Conservation (phyloP, 1,140 invertebrate genomes). For the Drosophila mauritiana region DNA sequence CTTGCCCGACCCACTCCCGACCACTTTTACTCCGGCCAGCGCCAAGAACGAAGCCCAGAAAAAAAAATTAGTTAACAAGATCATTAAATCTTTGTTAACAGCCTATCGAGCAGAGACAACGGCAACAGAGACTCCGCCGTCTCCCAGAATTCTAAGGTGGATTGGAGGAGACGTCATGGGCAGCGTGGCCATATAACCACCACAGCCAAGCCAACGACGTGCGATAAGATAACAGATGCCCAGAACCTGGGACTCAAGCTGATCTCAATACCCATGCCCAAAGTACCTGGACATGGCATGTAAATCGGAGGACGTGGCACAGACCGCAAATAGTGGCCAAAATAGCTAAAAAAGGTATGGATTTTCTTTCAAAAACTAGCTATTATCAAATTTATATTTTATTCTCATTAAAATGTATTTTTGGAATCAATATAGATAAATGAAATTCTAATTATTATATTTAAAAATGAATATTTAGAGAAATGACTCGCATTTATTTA, state of each 20-base stretch:
- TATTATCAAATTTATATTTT: background rate
- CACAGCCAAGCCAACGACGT: constrained; percentile 20
- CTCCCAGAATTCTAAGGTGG: constrained; percentile 5
- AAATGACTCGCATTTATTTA: no score
- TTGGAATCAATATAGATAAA: no score
- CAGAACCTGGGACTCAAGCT: constrained; percentile 9
- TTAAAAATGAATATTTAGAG: no score
- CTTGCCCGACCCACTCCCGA: background rate
- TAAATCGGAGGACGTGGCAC: constrained; percentile 54
- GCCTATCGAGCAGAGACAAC: constrained; percentile 41
- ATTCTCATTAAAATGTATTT: no score
- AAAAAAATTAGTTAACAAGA: constrained; percentile 77
- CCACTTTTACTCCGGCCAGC: constrained; percentile 5
- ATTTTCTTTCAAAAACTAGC: background rate
- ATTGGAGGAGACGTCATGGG: constrained; percentile 51
- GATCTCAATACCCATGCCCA: constrained; percentile 5
- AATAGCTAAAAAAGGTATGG: background rate
- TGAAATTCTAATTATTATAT: no score
- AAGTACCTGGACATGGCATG: constrained; percentile 31
- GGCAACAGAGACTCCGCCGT: constrained; percentile 10
- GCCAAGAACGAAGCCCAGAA: constrained; percentile 19
- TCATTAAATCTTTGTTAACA: constrained; percentile 80
- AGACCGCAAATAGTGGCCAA: constrained; percentile 2
- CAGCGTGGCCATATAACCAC: constrained; percentile 17
- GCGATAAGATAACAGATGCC: constrained; percentile 59